Percentiles rank a stretch among this genome's conserved stretches.
Conservation (phyloP, 2,113 vertebrate genomes). For the Oplegnathus fasciatus region DNA sequence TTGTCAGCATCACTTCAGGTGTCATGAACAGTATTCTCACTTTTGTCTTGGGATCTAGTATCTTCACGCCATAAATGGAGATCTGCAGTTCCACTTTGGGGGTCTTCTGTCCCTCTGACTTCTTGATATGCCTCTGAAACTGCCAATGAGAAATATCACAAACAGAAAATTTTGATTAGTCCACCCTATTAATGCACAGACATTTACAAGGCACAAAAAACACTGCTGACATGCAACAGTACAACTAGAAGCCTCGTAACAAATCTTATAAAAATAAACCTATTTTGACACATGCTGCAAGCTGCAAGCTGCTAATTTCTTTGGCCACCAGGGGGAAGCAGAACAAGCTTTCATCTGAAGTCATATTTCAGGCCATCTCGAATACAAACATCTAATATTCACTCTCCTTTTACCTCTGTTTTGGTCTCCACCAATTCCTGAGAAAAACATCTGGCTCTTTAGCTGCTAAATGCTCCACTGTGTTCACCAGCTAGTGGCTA, state of each 20-base stretch:
- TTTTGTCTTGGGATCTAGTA: constrained; percentile 96
- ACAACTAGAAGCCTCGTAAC: too few relatives aligned
- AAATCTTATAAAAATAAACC: too few relatives aligned
- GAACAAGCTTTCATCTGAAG: too few relatives aligned
- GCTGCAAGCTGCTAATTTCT: neutral
- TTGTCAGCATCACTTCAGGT: neutral
- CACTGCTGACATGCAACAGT: neutral
- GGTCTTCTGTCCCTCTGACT: constrained; percentile 97
- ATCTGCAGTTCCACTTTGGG: constrained; percentile 98
- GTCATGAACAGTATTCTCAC: constrained; percentile 76
- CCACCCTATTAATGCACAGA: neutral
- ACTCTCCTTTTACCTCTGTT: too few relatives aligned
- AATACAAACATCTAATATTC: too few relatives aligned
- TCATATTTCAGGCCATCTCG: too few relatives aligned
- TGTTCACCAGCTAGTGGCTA: neutral
- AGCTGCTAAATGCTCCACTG: neutral
- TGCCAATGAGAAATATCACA: constrained; percentile 53
- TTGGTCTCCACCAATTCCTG: neutral
- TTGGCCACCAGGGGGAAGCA: neutral
- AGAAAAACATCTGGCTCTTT: neutral
- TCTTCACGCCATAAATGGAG: constrained; percentile 98
- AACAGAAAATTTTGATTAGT: neutral
- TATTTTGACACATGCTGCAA: too few relatives aligned
- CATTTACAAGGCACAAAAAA: neutral
- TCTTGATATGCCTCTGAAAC: constrained; percentile 99